Conservation (phyloP, 2,888 invertebrate genomes). For the Drosophila maculinotata region DNA sequence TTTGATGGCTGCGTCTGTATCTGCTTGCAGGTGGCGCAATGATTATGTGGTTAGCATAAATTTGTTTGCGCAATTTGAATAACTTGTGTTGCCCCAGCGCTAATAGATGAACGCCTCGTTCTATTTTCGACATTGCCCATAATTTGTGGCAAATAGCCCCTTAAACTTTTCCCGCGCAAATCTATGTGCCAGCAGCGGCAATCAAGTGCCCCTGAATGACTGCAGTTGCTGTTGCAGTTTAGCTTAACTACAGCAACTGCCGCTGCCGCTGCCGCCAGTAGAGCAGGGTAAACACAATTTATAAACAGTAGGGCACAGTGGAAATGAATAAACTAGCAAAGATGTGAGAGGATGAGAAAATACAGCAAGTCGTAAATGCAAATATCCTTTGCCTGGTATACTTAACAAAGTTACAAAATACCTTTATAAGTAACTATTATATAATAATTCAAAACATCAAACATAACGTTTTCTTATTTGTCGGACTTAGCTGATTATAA, state of each 20-base stretch:
- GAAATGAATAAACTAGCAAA: slow-evolving; percentile 48
- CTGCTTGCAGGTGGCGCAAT: slow-evolving; percentile 56
- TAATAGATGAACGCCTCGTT: slow-evolving; percentile 18
- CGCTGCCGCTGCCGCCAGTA: not conserved
- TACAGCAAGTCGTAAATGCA: not conserved
- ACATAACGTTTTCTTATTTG: too few species aligned
- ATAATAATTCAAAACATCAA: too few species aligned
- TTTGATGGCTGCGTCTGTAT: slow-evolving; percentile 5
- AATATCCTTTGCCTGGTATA: slow-evolving; percentile 7
- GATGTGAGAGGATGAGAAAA: not conserved
- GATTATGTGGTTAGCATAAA: slow-evolving; percentile 80
- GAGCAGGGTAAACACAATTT: slow-evolving; percentile 57
- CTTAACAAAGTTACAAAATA: not conserved
- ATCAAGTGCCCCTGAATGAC: slow-evolving; percentile 73
- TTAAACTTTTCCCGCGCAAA: slow-evolving; percentile 48
- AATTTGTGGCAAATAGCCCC: slow-evolving; percentile 26
- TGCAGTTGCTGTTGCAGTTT: slow-evolving; percentile 74
- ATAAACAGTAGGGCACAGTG: slow-evolving; percentile 40
- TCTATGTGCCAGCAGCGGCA: slow-evolving; percentile 49
- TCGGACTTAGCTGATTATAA: too few species aligned
- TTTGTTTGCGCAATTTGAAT: slow-evolving; percentile 65
- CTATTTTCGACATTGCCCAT: slow-evolving; percentile 26
- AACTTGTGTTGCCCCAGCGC: slow-evolving; percentile 37
- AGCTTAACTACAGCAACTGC: slow-evolving; percentile 47
- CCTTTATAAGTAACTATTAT: too few species aligned